Base-by-base conservation (phyloP, 2,113 vertebrate genomes). In the Lepus americanus region DNA sequence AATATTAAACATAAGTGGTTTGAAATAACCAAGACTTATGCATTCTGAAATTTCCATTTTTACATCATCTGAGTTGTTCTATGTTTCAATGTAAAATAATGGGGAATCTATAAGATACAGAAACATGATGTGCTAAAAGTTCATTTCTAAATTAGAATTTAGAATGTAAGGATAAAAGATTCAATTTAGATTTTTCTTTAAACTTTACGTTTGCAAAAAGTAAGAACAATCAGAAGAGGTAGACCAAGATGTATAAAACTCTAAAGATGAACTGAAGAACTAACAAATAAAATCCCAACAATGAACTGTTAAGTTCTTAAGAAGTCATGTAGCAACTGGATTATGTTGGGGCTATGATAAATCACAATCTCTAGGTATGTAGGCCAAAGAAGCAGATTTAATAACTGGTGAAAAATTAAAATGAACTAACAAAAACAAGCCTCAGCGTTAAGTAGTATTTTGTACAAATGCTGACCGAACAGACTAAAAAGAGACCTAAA, bases 141-240 rank as follows among this genome's bases (percentile, higher is more conserved):
- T 94, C 12, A 87, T 59, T 92, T 82, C 63, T 7, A 72, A 85
- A 19, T 83, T n/a, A 80, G 16, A 80, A 59, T 13, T 76, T 53
- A 74, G n/a, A 86, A 69, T 27, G 55, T 23, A 17, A 55, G 6
- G 19, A 78, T 72, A 78, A 70, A 1, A 89, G 85, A 81, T 31
- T n/a, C 2, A 64, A 80, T 73, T 79, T 78, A 44, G 59, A 49
- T 59, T 59, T 59, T 14, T 20, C 55, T 79, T 70, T 55, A 36
- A 94, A 83, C 3, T 12, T 36, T 39, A 77, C 63, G 14, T 76
- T 92, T n/a, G 39, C 12, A 79, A 61, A 66, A 70, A 77, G 9
- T 7, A 85, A 66, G 19, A 93, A 92, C 33, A 53, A 7, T 87
- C 53, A 63, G 70, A 73, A 31, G n/a, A 27, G 3, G 3, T 29